Evolutionary conservation across 1,140 invertebrate genomes (phyloP).

Genomic region (Pogonus chalceus): DNA sequence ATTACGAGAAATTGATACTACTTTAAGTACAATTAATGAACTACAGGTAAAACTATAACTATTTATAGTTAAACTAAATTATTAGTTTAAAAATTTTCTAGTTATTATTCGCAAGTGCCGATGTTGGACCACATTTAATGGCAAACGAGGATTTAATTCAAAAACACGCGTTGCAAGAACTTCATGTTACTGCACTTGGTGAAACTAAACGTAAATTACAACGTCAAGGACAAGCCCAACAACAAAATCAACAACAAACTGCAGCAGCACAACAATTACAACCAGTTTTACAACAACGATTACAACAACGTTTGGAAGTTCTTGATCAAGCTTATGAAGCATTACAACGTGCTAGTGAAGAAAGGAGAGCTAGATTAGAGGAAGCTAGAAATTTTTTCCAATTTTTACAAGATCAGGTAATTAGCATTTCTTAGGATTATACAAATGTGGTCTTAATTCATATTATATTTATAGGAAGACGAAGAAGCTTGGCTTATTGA

Average conservation of each 20-base stretch:
- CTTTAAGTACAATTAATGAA: constrained; percentile 69
- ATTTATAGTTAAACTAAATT: background rate
- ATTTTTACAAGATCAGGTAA: constrained; percentile 88
- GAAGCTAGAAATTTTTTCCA: constrained; percentile 90
- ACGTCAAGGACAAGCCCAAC: constrained; percentile 53
- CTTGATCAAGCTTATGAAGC: constrained; percentile 46
- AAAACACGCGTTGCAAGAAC: constrained; percentile 83
- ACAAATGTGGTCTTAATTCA: no score
- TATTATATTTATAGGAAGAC: constrained; percentile 42
- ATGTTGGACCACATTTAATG: constrained; percentile 83
- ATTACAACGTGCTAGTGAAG: constrained; percentile 44
- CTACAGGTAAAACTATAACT: constrained; percentile 46
- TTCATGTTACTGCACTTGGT: constrained; percentile 78
- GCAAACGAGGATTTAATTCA: constrained; percentile 90
- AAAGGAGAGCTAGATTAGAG: constrained; percentile 71
- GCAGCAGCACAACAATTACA: constrained; percentile 35
- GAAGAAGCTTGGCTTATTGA: constrained; percentile 88
- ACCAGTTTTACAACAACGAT: constrained; percentile 36
- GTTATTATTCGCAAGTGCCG: constrained; percentile 72
- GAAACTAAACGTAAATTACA: constrained; percentile 71
- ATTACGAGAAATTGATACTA: constrained; percentile 86
- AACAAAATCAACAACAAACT: constrained; percentile 31
- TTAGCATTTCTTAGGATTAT: no score
- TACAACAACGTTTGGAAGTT: constrained; percentile 58
- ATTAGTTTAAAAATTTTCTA: constrained; percentile 25